Percentiles rank a stretch among this genome's conserved stretches.
These are phyloP conservation scores for Selenia dentaria DNA, from an alignment of 2,888 invertebrate species.

Conservation along the genomic window DNA sequence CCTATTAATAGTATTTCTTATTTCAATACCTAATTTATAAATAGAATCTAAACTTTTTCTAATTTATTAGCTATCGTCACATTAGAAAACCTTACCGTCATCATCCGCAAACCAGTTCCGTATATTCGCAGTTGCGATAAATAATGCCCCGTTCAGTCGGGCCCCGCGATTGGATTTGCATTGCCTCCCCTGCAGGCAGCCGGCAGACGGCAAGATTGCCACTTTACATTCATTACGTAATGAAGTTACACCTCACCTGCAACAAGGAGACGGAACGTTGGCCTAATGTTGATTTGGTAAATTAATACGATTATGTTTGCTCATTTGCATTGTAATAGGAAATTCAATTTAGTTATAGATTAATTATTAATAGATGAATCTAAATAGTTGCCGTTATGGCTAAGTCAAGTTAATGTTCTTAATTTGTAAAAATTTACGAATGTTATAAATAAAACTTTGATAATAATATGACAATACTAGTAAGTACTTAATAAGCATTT, in stretches of 20 bases:
- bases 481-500: too few relatives aligned
- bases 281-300: slow-evolving; percentile 2
- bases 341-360: background rate
- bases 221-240: slow-evolving; percentile 24
- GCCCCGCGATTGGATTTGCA: slow-evolving; percentile 32
- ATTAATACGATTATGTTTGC: slow-evolving; percentile 1
- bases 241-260: slow-evolving; percentile 25
- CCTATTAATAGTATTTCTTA: too few relatives aligned
- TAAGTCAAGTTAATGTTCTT: too few relatives aligned
- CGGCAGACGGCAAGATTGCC: slow-evolving; percentile 23
- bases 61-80: too few relatives aligned
- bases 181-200: slow-evolving; percentile 19
- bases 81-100: background rate
- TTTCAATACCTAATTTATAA: too few relatives aligned
- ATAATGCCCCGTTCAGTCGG: slow-evolving; percentile 34
- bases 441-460: too few relatives aligned
- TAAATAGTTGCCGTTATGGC: background rate
- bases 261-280: slow-evolving; percentile 3
- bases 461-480: too few relatives aligned
- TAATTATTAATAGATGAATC: background rate
- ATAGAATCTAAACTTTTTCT: too few relatives aligned
- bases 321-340: slow-evolving; percentile 3
- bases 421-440: too few relatives aligned
- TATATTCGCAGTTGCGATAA: slow-evolving; percentile 26
- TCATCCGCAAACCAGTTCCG: slow-evolving; percentile 7